Percentiles rank a stretch among this genome's conserved stretches.
These are phyloP conservation scores for Lerista edwardsae DNA, from an alignment of 2,797 vertebrate genomes.

Conservation along the genomic window DNA sequence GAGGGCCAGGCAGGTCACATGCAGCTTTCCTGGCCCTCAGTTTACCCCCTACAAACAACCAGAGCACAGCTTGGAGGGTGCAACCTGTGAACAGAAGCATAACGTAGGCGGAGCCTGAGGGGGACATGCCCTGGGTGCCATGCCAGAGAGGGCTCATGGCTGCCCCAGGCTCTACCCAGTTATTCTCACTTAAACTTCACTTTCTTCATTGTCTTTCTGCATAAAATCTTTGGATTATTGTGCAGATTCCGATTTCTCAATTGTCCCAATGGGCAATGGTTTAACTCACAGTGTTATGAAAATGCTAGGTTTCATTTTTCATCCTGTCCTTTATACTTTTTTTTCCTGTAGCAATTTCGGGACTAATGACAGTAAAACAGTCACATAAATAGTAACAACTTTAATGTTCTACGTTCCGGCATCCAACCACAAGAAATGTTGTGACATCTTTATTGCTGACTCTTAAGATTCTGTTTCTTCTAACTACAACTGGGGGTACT, in stretches of 20 bases:
- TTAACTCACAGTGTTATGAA: constrained; percentile 39
- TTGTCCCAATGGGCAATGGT: fast-evolving
- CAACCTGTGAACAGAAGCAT: no score
- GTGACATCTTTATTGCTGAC: constrained; percentile 63
- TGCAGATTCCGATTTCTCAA: constrained; percentile 13
- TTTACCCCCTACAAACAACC: no score
- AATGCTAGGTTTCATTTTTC: background rate
- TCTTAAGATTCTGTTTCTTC: constrained; percentile 48
- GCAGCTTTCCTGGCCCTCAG: no score
- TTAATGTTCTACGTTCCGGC: constrained; percentile 57
- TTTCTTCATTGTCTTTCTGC: background rate
- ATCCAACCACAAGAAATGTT: constrained; percentile 62
- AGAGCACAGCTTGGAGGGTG: no score
- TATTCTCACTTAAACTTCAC: background rate
- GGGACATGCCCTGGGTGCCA: no score
- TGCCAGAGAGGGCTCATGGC: no score
- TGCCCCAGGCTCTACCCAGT: no score
- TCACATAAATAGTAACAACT: constrained; percentile 62
- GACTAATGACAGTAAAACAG: constrained; percentile 65
- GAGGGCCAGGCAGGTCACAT: no score
- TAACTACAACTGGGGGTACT: constrained; percentile 41
- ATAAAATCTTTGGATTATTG: background rate
- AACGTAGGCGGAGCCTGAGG: no score
- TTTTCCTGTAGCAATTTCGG: constrained; percentile 56
- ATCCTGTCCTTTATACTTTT: constrained; percentile 34